These are phyloP conservation scores for Drosophila guanche DNA, from an alignment of 1,140 invertebrate species.

Conservation along the genomic window DNA sequence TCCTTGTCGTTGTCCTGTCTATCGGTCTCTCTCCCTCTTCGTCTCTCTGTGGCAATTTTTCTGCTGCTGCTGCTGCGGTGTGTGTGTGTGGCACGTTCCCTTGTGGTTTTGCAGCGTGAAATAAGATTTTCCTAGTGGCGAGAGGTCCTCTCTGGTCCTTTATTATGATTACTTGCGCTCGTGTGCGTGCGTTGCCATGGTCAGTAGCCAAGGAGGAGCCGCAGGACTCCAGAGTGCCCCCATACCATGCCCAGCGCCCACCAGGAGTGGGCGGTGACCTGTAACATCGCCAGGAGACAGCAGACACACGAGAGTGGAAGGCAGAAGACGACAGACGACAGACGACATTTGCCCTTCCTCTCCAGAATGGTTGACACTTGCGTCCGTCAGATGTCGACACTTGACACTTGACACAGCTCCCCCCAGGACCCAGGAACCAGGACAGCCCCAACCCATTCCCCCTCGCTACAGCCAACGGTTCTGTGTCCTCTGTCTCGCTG, in stretches of 20 bases:
- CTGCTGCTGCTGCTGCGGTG: constrained; percentile 69
- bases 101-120: constrained; percentile 79
- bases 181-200: constrained; percentile 76
- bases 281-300: constrained; percentile 52
- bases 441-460: not conserved
- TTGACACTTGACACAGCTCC: constrained; percentile 67
- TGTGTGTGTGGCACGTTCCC: constrained; percentile 67
- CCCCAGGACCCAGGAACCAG: not conserved
- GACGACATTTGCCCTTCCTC: constrained; percentile 22
- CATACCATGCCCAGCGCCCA: not conserved
- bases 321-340: not conserved
- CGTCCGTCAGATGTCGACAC: constrained; percentile 66
- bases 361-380: constrained; percentile 71
- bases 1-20: constrained; percentile 9
- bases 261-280: constrained; percentile 59
- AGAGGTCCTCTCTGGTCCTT: constrained; percentile 45
- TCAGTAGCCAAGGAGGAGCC: constrained; percentile 36
- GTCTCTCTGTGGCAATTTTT: constrained; percentile 68
- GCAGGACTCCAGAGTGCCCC: constrained; percentile 19
- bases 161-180: constrained; percentile 80
- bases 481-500: constrained; percentile 5
- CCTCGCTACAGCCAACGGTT: constrained; percentile 3
- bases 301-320: constrained; percentile 9
- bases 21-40: constrained; percentile 8
- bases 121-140: constrained; percentile 72